phyloP scores from a whole-genome alignment of 92 coral and sea anemone species.

The Anthopleura xanthogrammica region DNA sequence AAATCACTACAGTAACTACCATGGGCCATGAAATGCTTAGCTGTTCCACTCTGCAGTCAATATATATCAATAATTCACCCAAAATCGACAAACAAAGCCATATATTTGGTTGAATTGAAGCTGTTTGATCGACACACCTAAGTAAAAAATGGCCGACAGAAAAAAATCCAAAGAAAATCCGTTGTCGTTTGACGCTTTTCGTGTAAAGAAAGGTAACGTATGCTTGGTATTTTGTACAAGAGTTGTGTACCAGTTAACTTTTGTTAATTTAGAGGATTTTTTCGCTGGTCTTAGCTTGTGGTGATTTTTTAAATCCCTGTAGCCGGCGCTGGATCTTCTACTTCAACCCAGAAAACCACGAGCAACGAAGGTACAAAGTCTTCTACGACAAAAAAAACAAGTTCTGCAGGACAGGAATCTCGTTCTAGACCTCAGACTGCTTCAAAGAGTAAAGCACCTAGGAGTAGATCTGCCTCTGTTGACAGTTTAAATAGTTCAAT shows the following conservation, averaged over 20 bases:
- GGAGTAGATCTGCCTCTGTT: constrained; percentile 58
- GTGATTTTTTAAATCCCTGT: constrained; percentile 21
- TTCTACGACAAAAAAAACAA: constrained; percentile 23
- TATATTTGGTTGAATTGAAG: constrained; percentile 21
- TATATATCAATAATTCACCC: constrained; percentile 52
- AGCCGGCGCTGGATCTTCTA: constrained; percentile 46
- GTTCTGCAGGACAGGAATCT: constrained; percentile 31
- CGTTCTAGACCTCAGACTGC: constrained; percentile 58
- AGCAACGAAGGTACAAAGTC: constrained; percentile 28
- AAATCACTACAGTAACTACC: constrained; percentile 51
- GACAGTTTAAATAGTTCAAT: constrained; percentile 55
- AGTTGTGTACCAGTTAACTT: not conserved
- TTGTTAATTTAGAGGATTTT: constrained; percentile 1
- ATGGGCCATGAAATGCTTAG: constrained; percentile 45
- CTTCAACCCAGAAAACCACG: constrained; percentile 30
- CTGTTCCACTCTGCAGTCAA: constrained; percentile 33
- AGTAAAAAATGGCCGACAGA: constrained; percentile 70
- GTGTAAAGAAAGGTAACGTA: constrained; percentile 75
- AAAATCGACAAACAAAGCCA: constrained; percentile 22
- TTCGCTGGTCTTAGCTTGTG: constrained; percentile 2
- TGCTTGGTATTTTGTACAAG: not conserved
- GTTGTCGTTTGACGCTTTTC: constrained; percentile 65
- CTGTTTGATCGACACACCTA: constrained; percentile 77
- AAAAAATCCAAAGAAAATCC: constrained; percentile 60
- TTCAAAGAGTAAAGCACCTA: constrained; percentile 39